A percentile compares a stretch with the other conserved stretches of the same genome.
Conservation (phyloP, 1,140 invertebrate species). For the Drosophila lowei region DNA sequence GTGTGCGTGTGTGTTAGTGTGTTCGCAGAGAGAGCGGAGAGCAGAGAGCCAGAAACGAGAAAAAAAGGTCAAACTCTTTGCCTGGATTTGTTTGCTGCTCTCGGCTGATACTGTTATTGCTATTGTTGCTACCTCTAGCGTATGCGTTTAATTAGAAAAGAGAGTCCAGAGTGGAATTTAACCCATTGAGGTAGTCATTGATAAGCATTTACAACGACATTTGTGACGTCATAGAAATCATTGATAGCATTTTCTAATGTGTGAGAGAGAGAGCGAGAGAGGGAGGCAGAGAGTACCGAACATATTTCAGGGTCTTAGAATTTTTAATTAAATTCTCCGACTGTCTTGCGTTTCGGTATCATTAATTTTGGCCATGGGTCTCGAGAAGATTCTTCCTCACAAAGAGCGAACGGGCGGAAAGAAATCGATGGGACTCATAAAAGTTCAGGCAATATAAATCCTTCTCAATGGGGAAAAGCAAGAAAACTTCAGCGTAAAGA, state of each 20-base stretch:
- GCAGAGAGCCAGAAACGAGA: constrained; percentile 2
- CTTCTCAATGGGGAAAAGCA: constrained; percentile 4
- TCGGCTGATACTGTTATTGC: constrained; percentile 56
- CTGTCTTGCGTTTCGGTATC: constrained; percentile 24
- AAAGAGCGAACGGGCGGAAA: neutral
- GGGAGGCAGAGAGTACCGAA: neutral
- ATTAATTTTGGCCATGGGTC: constrained; percentile 36
- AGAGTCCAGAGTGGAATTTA: constrained; percentile 37
- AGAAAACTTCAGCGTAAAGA: neutral
- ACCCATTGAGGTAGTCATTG: constrained; percentile 47
- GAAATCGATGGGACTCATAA: constrained; percentile 67
- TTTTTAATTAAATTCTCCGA: constrained; percentile 48
- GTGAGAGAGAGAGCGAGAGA: neutral
- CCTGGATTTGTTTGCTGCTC: constrained; percentile 63
- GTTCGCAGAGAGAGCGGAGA: constrained; percentile 6
- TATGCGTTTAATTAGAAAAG: constrained; percentile 66
- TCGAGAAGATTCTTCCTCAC: neutral
- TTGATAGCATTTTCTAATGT: constrained; percentile 5
- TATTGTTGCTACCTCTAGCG: constrained; percentile 23
- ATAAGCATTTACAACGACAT: neutral
- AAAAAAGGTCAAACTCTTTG: constrained; percentile 72
- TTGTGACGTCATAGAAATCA: constrained; percentile 12
- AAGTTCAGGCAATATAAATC: constrained; percentile 60
- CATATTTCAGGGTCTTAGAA: constrained; percentile 25
- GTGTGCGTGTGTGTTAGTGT: neutral